Percentiles rank a stretch among this genome's conserved stretches.
Evolutionary conservation across 2,888 invertebrate species (phyloP).

Genomic region (Erannis defoliaria): DNA sequence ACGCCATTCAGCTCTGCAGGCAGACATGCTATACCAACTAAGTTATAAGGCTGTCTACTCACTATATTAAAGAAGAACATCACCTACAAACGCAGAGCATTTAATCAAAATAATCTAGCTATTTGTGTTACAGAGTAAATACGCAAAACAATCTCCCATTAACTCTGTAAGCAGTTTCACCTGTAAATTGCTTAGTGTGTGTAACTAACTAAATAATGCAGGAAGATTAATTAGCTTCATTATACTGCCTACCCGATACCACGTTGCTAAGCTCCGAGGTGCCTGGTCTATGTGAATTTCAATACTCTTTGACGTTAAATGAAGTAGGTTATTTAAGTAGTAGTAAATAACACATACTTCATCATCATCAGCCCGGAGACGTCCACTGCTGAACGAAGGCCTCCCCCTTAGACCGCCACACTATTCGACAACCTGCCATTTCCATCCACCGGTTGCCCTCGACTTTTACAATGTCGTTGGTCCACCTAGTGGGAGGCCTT

Average conservation of each 20-base stretch:
- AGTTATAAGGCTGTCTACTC: no score
- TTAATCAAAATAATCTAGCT: conserved; percentile 1
- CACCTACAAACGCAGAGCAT: not conserved
- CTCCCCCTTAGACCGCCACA: no score
- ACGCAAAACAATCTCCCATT: conserved; percentile 13
- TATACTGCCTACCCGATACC: conserved; percentile 39
- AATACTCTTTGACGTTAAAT: conserved; percentile 5
- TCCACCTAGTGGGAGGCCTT: no score
- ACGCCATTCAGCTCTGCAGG: no score
- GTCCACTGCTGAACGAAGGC: no score
- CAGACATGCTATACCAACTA: no score
- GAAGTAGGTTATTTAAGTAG: not conserved
- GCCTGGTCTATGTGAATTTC: conserved; percentile 14
- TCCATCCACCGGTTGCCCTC: no score
- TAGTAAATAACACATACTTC: not conserved
- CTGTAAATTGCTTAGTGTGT: conserved; percentile 40
- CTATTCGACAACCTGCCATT: no score
- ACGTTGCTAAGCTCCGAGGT: conserved; percentile 23
- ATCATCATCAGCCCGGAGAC: no score
- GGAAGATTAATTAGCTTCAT: conserved; percentile 52
- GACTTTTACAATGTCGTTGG: no score
- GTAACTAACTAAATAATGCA: conserved; percentile 37
- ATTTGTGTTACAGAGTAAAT: conserved; percentile 2
- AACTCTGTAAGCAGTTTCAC: conserved; percentile 30
- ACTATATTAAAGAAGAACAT: not conserved